phyloP scores from a whole-genome alignment of 2,888 invertebrate genomes.

The Eulithis prunata region DNA sequence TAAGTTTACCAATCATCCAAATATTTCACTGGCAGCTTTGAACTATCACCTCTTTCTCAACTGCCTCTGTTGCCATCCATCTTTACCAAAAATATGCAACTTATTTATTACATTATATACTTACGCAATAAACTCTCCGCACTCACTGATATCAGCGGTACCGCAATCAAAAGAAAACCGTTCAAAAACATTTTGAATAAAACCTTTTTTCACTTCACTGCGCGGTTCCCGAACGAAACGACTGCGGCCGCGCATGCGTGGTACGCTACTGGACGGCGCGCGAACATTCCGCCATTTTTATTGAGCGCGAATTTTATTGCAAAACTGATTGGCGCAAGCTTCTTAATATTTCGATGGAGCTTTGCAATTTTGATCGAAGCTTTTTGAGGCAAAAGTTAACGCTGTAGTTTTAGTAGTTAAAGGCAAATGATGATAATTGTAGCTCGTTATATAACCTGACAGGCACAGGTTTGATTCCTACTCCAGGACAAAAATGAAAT shows the following conservation, averaged over 20 bases:
- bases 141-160: slow-evolving; percentile 44
- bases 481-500: too few relatives aligned
- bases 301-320: slow-evolving; percentile 22
- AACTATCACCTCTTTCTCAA: too few relatives aligned
- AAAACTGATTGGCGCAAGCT: slow-evolving; percentile 18
- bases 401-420: too few relatives aligned
- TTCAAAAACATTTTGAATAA: slow-evolving; percentile 45
- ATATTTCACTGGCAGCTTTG: too few relatives aligned
- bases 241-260: slow-evolving; percentile 13
- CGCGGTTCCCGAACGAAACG: slow-evolving; percentile 17
- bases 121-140: slow-evolving; percentile 55
- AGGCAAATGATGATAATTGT: too few relatives aligned
- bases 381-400: neutral
- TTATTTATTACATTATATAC: slow-evolving; percentile 15
- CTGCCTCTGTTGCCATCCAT: too few relatives aligned
- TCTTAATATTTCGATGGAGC: slow-evolving; percentile 9
- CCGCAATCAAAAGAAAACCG: slow-evolving; percentile 47
- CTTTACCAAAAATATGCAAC: slow-evolving; percentile 2
- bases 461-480: too few relatives aligned
- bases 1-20: too few relatives aligned
- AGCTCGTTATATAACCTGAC: too few relatives aligned
- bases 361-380: slow-evolving; percentile 4
- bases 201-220: slow-evolving; percentile 16
- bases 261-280: slow-evolving; percentile 41
- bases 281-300: slow-evolving; percentile 50